Conservation (phyloP, 64 coral and sea anemone genomes). For the Orbicella faveolata region DNA sequence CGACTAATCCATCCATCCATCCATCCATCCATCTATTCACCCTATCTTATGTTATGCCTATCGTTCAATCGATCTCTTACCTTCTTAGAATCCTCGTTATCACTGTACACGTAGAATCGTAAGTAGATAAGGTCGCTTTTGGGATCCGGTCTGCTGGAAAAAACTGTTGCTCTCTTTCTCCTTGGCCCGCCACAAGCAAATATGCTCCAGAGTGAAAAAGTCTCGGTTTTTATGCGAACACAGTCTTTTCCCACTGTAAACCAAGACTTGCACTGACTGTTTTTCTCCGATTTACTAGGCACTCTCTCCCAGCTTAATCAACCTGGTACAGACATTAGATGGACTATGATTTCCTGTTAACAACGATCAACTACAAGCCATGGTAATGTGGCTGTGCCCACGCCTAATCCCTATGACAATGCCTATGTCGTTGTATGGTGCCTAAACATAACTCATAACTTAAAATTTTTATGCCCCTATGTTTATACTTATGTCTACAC, state of each 20-base stretch:
- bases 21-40: no score
- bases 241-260: not conserved
- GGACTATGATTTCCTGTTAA: not conserved
- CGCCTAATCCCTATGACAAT: no score
- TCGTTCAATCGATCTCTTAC: not conserved
- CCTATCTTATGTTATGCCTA: not conserved
- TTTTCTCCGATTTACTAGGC: not conserved
- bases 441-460: no score
- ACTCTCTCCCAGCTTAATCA: not conserved
- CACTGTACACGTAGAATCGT: constrained; percentile 16
- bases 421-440: no score
- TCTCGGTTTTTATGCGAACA: not conserved
- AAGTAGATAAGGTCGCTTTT: not conserved
- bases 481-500: no score
- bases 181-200: constrained; percentile 16
- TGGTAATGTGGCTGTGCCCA: no score
- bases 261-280: not conserved
- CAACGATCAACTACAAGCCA: not conserved
- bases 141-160: constrained; percentile 14
- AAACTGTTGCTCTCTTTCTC: constrained; percentile 11
- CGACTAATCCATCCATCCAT: no score
- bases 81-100: constrained; percentile 20
- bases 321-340: not conserved
- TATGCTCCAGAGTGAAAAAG: not conserved
- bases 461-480: no score